These are phyloP conservation scores for Anthoscopus minutus DNA, from an alignment of 2,113 vertebrate species.

Conservation along the genomic window DNA sequence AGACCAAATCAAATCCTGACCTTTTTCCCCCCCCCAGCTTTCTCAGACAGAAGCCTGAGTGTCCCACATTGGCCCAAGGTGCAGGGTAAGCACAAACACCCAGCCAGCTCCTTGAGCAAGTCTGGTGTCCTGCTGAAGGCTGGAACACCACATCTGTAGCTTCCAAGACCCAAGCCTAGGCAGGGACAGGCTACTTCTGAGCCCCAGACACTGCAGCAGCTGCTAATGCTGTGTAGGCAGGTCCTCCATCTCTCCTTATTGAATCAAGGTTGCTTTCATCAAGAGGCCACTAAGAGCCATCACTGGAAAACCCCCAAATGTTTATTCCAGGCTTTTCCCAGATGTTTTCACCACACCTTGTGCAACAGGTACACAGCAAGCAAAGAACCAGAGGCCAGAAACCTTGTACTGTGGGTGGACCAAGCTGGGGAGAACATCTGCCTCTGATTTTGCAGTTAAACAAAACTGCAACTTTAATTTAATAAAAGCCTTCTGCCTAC, in stretches of 20 bases:
- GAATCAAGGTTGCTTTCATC: background rate
- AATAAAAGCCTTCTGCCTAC: slow-evolving; percentile 20
- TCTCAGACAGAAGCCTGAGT: too few relatives aligned
- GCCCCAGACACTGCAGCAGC: background rate
- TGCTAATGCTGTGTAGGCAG: background rate
- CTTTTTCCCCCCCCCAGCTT: background rate
- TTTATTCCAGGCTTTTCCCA: background rate
- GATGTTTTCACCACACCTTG: background rate
- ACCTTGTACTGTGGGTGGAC: background rate
- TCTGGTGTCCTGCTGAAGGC: background rate
- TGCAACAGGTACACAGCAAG: background rate
- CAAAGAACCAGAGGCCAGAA: background rate
- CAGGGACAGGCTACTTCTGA: background rate
- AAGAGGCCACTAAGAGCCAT: background rate
- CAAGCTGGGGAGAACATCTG: background rate
- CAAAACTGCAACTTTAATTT: slow-evolving; percentile 23
- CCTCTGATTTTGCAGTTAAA: background rate
- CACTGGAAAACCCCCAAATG: background rate
- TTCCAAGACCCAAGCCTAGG: background rate
- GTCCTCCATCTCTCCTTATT: background rate
- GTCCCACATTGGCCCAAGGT: background rate
- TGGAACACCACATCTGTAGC: background rate
- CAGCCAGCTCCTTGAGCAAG: background rate
- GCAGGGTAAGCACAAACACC: background rate
- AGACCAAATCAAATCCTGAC: background rate